Conservation (phyloP, 2,888 invertebrate species). For the Catotricha subobsoleta region DNA sequence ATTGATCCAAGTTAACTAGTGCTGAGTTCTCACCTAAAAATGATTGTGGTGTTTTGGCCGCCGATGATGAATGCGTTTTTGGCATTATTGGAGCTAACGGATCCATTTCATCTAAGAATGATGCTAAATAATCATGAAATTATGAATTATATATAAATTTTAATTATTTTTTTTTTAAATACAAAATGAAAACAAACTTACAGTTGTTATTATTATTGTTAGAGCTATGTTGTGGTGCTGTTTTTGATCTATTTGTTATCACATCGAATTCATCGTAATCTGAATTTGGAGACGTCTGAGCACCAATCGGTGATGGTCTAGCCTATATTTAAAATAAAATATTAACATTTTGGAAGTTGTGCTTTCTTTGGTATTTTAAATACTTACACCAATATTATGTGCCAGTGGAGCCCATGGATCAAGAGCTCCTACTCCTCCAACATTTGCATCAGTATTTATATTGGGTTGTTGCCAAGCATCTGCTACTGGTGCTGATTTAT, state of each 20-base stretch:
- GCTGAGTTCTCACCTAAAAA: slow-evolving; percentile 95
- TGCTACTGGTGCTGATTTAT: slow-evolving; percentile 14
- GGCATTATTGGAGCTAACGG: slow-evolving; percentile 22
- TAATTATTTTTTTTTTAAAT: background rate
- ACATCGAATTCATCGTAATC: slow-evolving; percentile 51
- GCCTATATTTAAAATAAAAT: slow-evolving; percentile 7
- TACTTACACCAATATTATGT: slow-evolving; percentile 14
- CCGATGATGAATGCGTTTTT: slow-evolving; percentile 18
- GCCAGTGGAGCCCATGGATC: slow-evolving; percentile 44
- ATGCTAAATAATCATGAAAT: slow-evolving; percentile 15
- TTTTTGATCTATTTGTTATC: slow-evolving; percentile 9
- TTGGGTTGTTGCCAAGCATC: slow-evolving; percentile 13
- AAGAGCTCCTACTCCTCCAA: slow-evolving; percentile 19
- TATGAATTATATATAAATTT: background rate
- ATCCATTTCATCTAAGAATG: slow-evolving; percentile 28
- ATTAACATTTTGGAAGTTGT: slow-evolving; percentile 4
- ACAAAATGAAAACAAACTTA: background rate
- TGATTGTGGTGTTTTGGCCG: slow-evolving; percentile 72
- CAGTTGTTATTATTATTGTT: slow-evolving; percentile 2
- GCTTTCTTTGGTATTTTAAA: background rate
- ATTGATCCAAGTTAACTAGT: slow-evolving; percentile 92
- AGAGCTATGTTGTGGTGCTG: slow-evolving; percentile 8
- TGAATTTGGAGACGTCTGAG: slow-evolving; percentile 33
- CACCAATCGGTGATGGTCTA: slow-evolving; percentile 16
- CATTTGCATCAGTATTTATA: slow-evolving; percentile 9